Base-by-base conservation (phyloP, 2,797 vertebrate species). In the Gambelia wislizenii region DNA sequence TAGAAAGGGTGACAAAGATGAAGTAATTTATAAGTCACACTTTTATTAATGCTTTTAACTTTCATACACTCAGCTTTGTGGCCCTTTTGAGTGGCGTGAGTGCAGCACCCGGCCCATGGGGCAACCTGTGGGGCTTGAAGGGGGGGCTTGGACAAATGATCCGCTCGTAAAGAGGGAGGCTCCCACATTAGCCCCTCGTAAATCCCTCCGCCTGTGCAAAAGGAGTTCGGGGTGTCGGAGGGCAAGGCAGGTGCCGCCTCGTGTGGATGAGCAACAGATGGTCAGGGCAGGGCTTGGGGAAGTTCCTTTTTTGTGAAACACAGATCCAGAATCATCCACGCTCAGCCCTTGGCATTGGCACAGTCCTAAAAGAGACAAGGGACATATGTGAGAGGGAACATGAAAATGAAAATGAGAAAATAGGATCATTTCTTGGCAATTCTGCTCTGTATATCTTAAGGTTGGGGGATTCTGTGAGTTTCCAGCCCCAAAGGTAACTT, bases 1-100 rank as follows among this genome's bases (percentile, higher is more conserved):
- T 96, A 96, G 96, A 97, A 97, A 97, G 97, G 97, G 97, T 97
- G 97, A 98, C 97, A 97, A 97, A 98, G 97, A 98, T 97, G 97
- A 98, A 98, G 97, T 98, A 97, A 97, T 98, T 98, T 98, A 98
- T 97, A 97, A 97, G 97, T 97, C 97, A 96, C 96, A 97, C 97
- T 97, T 98, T 97, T 97, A 98, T 97, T 97, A 97, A 97, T 98
- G 97, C 97, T 97, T 98, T 97, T 97, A 98, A 97, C 97, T 98
- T 97, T 96, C 96, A 96, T 96, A 95, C 95, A 96, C 96, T 97
- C 96, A 95, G 96, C 97, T 96, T 96, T 95, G 96, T 94, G 96
- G 97, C 96, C 97, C 75, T 47, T 96, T 94, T 91, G 92, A 94
- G 94, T 95, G 95, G 96, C 96, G 83, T 95, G 94, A 96, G 97